These are phyloP conservation scores for Gandaritis pyraliata DNA, from an alignment of 2,888 invertebrate genomes.

Conservation along the genomic window DNA sequence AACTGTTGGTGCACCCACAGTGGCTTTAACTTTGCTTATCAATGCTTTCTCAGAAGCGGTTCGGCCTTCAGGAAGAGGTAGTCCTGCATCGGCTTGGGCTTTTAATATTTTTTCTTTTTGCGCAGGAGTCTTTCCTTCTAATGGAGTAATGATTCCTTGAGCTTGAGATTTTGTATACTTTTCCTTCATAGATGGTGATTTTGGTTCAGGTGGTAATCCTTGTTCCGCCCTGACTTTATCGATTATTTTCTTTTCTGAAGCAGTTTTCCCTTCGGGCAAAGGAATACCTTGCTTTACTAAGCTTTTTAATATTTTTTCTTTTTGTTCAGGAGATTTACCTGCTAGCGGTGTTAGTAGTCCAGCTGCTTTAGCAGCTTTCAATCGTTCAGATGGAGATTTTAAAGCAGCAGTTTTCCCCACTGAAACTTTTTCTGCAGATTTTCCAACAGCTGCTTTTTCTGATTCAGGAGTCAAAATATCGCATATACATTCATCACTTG, in stretches of 20 bases:
- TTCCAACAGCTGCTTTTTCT: constrained; percentile 27
- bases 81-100: constrained; percentile 42
- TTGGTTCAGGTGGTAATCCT: constrained; percentile 41
- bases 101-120: constrained; percentile 49
- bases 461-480: constrained; percentile 43
- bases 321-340: constrained; percentile 46
- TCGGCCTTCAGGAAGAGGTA: constrained; percentile 49
- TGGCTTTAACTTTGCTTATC: constrained; percentile 33
- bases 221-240: constrained; percentile 41
- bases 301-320: constrained; percentile 45
- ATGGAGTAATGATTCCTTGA: constrained; percentile 47
- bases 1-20: constrained; percentile 41
- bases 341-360: constrained; percentile 46
- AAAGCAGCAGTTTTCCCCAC: constrained; percentile 22
- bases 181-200: constrained; percentile 36
- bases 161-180: constrained; percentile 39
- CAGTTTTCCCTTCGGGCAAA: constrained; percentile 51
- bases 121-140: constrained; percentile 45
- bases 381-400: constrained; percentile 48
- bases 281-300: constrained; percentile 45
- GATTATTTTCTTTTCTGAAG: constrained; percentile 48
- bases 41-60: constrained; percentile 49
- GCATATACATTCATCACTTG: constrained; percentile 50
- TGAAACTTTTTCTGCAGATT: constrained; percentile 29
- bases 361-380: constrained; percentile 44